phyloP scores from a whole-genome alignment of 2,888 invertebrate species.

The Cyrtodaria siliqua region DNA sequence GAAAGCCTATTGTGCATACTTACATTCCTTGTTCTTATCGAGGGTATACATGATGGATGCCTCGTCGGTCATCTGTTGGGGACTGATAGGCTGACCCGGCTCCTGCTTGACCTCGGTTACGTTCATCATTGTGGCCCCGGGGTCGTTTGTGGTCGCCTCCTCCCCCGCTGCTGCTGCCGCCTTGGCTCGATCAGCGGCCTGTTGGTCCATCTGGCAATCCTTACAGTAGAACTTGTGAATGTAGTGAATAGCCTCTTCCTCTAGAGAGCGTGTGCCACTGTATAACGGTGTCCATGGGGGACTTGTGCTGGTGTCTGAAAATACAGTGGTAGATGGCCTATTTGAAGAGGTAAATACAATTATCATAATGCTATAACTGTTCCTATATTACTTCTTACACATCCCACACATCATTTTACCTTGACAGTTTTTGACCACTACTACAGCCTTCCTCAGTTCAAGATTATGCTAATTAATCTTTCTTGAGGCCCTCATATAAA shows the following conservation, averaged over 20 bases:
- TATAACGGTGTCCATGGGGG: slow-evolving; percentile 81
- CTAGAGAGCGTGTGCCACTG: slow-evolving; percentile 72
- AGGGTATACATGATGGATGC: slow-evolving; percentile 96
- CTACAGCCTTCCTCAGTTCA: too few relatives aligned
- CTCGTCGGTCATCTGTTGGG: slow-evolving; percentile 97
- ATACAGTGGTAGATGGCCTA: too few relatives aligned
- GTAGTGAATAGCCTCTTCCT: slow-evolving; percentile 81
- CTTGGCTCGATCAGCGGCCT: slow-evolving; percentile 72
- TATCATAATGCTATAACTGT: too few relatives aligned
- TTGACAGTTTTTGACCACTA: too few relatives aligned
- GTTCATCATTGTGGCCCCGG: slow-evolving; percentile 9
- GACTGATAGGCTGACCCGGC: slow-evolving; percentile 67
- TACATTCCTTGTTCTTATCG: slow-evolving; percentile 99
- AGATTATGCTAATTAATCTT: too few relatives aligned
- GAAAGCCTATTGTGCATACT: slow-evolving; percentile 89
- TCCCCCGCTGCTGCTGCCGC: slow-evolving; percentile 58
- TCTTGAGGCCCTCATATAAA: too few relatives aligned
- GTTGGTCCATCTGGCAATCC: slow-evolving; percentile 81
- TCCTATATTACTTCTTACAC: too few relatives aligned
- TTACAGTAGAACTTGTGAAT: slow-evolving; percentile 83
- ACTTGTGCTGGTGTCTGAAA: slow-evolving; percentile 77
- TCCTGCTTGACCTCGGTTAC: slow-evolving; percentile 55
- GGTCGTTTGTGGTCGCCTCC: slow-evolving; percentile 13
- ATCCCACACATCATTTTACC: too few relatives aligned
- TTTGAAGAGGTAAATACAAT: too few relatives aligned